A percentile compares a stretch with the other conserved stretches of the same genome.
phyloP scores from a whole-genome alignment of 2,113 vertebrate genomes.

The Vireo altiloquus region DNA sequence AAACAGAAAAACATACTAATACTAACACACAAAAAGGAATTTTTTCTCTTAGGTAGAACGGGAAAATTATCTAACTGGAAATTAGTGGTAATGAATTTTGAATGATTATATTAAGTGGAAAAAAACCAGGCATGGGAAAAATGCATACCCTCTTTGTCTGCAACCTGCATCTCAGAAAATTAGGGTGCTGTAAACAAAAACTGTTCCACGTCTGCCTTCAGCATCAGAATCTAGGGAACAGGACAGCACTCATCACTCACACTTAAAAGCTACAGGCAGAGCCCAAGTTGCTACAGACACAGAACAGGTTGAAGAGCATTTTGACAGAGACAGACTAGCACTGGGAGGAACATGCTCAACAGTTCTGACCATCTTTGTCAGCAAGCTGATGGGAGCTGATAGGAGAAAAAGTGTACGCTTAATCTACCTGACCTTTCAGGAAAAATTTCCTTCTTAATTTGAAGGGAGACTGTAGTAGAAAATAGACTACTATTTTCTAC shows the following conservation, averaged over 20 bases:
- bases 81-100: not conserved
- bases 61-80: not conserved
- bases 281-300: not conserved
- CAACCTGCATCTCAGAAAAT: not conserved
- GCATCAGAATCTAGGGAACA: not conserved
- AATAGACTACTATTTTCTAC: no score
- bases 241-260: not conserved
- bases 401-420: not conserved
- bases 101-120: not conserved
- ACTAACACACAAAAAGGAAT: not conserved
- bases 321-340: not conserved
- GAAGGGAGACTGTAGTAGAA: not conserved
- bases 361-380: accelerated
- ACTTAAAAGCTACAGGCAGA: not conserved
- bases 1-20: not conserved
- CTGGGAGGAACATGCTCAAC: not conserved
- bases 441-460: not conserved
- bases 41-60: not conserved
- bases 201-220: not conserved
- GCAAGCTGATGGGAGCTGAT: not conserved
- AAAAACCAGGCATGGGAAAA: not conserved
- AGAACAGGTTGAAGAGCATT: not conserved
- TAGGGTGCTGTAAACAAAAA: not conserved
- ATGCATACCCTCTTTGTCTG: not conserved
- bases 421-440: not conserved